Evolutionary conservation across 2,113 vertebrate species (phyloP).

Genomic region (Monopterus albus): DNA sequence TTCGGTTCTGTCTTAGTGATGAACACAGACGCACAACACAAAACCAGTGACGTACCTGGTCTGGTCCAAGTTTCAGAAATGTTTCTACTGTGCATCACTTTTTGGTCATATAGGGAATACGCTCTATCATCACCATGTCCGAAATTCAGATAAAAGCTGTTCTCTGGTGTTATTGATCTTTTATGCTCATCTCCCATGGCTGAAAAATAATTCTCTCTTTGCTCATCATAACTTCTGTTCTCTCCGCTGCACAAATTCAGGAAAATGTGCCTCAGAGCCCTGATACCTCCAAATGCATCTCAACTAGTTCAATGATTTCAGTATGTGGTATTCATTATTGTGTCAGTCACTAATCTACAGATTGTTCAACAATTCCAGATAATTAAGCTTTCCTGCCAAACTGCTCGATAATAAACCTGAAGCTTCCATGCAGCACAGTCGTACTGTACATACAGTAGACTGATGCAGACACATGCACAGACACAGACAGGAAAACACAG

Average conservation of each 20-base stretch:
- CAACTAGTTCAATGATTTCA: slow-evolving; percentile 7
- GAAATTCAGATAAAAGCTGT: slow-evolving; percentile 23
- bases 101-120: rapidly evolving
- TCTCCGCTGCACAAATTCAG: not conserved
- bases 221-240: not conserved
- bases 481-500: slow-evolving; percentile 25
- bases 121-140: not conserved
- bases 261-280: not conserved
- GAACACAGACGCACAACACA: slow-evolving; percentile 10
- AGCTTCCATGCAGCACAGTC: not conserved
- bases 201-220: slow-evolving; percentile 31
- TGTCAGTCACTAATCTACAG: slow-evolving; percentile 16
- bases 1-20: not conserved
- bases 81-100: not conserved
- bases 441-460: not conserved
- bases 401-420: too few relatives aligned
- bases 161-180: slow-evolving; percentile 33
- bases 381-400: slow-evolving; percentile 20
- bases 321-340: slow-evolving; percentile 17
- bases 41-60: not conserved
- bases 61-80: slow-evolving; percentile 11
- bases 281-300: not conserved
- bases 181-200: slow-evolving; percentile 26
- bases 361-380: not conserved
- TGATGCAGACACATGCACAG: not conserved